Percentiles rank a stretch among this genome's conserved stretches.
Evolutionary conservation across 2,113 vertebrate genomes (phyloP).

Genomic region (Perognathus longimembris): DNA sequence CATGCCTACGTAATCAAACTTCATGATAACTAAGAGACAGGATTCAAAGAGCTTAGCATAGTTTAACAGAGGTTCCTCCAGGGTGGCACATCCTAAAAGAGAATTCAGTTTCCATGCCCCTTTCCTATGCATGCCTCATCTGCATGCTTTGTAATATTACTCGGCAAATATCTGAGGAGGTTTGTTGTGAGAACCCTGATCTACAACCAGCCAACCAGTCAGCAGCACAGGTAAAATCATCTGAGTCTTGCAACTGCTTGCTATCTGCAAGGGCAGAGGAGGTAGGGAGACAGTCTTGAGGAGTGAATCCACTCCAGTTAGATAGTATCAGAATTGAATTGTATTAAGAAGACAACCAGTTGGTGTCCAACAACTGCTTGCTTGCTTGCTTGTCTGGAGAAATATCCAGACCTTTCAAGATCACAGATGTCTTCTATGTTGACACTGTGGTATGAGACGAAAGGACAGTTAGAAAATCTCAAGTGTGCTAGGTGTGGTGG

Average conservation of each 20-base stretch:
- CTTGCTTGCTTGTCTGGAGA: background rate
- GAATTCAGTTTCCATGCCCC: background rate
- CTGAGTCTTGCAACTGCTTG: background rate
- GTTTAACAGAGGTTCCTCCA: background rate
- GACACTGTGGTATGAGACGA: background rate
- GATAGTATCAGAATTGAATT: background rate
- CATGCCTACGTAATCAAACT: background rate
- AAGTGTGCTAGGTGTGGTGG: no score
- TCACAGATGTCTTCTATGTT: background rate
- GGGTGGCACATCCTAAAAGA: background rate
- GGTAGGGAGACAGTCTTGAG: background rate
- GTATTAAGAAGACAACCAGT: background rate
- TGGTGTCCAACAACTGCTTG: background rate
- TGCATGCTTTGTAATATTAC: background rate
- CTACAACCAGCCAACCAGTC: background rate
- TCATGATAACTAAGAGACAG: background rate
- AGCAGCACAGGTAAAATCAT: background rate
- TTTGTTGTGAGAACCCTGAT: background rate
- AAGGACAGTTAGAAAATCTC: background rate
- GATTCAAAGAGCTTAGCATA: background rate
- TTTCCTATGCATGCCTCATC: background rate
- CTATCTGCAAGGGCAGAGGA: background rate
- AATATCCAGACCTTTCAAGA: background rate
- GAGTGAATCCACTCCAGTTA: background rate
- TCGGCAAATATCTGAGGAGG: no score